A percentile compares a stretch with the other conserved stretches of the same genome.
These are phyloP conservation scores for Artibeus jamaicensis DNA, from an alignment of 2,797 vertebrate genomes.

Conservation along the genomic window DNA sequence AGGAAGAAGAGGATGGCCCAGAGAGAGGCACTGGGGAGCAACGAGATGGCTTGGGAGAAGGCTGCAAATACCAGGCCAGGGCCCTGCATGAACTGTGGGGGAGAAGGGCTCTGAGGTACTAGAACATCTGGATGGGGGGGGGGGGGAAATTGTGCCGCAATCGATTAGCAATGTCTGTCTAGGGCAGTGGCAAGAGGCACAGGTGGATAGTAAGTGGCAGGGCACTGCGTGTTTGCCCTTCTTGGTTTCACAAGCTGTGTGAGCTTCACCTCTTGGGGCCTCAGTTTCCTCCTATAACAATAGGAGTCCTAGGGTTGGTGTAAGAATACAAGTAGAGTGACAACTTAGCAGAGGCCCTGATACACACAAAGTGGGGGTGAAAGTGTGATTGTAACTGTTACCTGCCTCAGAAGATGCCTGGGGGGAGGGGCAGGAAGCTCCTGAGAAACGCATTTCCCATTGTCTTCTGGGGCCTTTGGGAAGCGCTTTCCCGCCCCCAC, in stretches of 20 bases:
- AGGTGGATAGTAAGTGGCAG: fast-evolving
- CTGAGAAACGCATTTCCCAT: background rate
- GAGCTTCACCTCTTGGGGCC: background rate
- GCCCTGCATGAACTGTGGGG: slow-evolving; percentile 84
- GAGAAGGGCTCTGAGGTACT: slow-evolving; percentile 1
- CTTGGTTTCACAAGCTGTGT: background rate
- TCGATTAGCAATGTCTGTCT: background rate
- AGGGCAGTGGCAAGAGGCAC: background rate
- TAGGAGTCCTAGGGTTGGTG: background rate
- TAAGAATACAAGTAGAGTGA: background rate
- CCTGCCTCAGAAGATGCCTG: background rate
- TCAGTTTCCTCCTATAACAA: background rate
- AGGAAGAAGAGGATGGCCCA: slow-evolving; percentile 92
- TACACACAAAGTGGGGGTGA: too few species aligned
- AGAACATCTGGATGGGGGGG: background rate
- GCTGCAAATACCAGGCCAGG: slow-evolving; percentile 89
- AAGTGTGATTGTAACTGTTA: background rate
- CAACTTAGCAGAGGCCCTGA: background rate
- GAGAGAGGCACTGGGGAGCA: slow-evolving; percentile 88
- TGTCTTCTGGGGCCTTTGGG: background rate
- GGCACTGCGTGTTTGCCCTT: background rate
- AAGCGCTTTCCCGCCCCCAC: too few species aligned
- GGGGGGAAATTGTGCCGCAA: background rate
- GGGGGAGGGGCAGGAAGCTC: background rate
- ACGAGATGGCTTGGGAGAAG: slow-evolving; percentile 89